Evolutionary conservation across 1,140 invertebrate genomes (phyloP).

Genomic region (Sitophilus oryzae): DNA sequence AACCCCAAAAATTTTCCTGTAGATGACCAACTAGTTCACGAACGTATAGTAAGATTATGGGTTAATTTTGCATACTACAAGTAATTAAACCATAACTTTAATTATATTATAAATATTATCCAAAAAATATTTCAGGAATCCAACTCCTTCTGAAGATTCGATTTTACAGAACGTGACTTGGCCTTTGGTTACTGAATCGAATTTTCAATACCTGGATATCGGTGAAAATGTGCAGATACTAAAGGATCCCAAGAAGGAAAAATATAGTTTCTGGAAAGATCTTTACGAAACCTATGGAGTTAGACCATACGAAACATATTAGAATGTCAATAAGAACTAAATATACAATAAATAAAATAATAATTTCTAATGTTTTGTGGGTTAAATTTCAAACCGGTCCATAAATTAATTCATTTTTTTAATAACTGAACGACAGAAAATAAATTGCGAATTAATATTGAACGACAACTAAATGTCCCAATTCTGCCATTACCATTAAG

Average conservation of each 20-base stretch:
- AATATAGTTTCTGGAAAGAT: constrained; percentile 12
- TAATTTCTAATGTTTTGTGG: too few relatives aligned
- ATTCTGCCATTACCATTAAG: too few relatives aligned
- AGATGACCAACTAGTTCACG: constrained; percentile 8
- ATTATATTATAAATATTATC: not conserved
- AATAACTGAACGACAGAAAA: too few relatives aligned
- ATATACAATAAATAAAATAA: too few relatives aligned
- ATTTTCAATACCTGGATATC: constrained; percentile 11
- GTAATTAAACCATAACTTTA: not conserved
- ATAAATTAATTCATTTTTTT: too few relatives aligned
- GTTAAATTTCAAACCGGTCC: too few relatives aligned
- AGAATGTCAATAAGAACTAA: not conserved
- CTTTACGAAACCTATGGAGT: not conserved
- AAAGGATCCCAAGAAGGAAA: constrained; percentile 2
- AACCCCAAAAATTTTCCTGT: constrained; percentile 1
- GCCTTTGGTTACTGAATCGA: not conserved
- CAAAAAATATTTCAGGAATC: constrained; percentile 4
- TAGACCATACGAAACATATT: constrained; percentile 10
- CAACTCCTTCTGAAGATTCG: not conserved
- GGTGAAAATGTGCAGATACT: constrained; percentile 4
- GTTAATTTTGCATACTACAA: constrained; percentile 17
- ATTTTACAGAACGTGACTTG: constrained; percentile 9
- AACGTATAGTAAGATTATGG: constrained; percentile 9
- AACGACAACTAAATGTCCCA: too few relatives aligned
- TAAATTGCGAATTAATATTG: too few relatives aligned